Base-by-base conservation (phyloP, 2,888 invertebrate species). In the Sinhomidia bicolor region DNA sequence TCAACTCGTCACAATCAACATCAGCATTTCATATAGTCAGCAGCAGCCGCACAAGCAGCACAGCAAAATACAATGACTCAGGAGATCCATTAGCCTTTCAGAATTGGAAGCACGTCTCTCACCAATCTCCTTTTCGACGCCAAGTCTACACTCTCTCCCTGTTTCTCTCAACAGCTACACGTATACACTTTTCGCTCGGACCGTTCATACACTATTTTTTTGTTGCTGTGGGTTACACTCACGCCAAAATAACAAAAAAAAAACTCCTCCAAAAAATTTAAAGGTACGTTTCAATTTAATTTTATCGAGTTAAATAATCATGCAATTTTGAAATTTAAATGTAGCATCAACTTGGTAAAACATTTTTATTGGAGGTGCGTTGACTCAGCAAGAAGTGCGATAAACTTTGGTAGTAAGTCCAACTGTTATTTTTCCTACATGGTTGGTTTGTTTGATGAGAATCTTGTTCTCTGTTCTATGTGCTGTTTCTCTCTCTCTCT, bases 321-420 rank as follows among this genome's bases (percentile, higher is more conserved):
- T n/a, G n/a, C n/a, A n/a, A n/a, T n/a, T n/a, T n/a, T n/a, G n/a
- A n/a, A 51, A 44, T 44, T 76, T 76, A 76, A 68, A n/a, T 68
- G 29, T 68, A n/a, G n/a, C n/a, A n/a, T 10, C 44, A 44, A 74
- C 41, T 32, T 78, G 6, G 7, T 51, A 4, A 9, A 62, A 41
- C 80, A 41, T 41, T 62, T 47, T 82, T 82, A 29, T 23, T 74
- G 83, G 51, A 78, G 20, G 85, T 14, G 20, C 78, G 78, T 78
- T 85, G 85, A 85, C 85, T 85, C 78, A 85, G 85, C 85, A 85
- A 32, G 74, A 85, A 85, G 85, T 85, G 78, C 79, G 74, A 57
- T 85, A 17, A 85, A 85, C 85, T 79, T 32, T 76, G 54, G 6
- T 7, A 10, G 41, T 41, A 41, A 54, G 78, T 20, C 44, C 29